Evolutionary conservation across 2,113 vertebrate species (phyloP), one percentile per base, ranked within the genome.

Genomic region (Silurus asotus): DNA sequence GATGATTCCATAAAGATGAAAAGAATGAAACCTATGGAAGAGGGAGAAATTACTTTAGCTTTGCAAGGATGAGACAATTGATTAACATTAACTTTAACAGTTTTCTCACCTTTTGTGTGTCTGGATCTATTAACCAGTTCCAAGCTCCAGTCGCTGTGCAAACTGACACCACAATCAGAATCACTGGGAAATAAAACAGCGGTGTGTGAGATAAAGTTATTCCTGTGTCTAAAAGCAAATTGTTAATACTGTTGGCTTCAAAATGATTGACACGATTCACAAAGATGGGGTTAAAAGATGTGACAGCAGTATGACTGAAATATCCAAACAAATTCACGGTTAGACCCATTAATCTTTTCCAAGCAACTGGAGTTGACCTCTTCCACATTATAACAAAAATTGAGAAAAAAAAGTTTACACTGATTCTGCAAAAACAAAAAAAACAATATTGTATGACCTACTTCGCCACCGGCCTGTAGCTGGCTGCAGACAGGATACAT

Each of bases 41-140:
- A 82, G 2, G 77, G 0, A 23, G 19, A 79, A 58, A 72, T 59
- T 8, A 76, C 45, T 6, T 51, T 10, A 79, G n/a, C 48, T 59
- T 28, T 59, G n/a, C 3, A 64, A 90, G 58, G 75, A 70, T 0
- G 79, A 67, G 23, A 58, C 4, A 0, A 55, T 19, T 1, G 17
- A 56, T 48, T 15, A 65, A 8, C 4, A 19, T 78, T 3, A 67
- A 9, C 4, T 15, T 61, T 13, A 23, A 28, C 20, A 61, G 15
- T 37, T 28, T 9, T 51, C 72, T 83, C 92, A 99, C 98, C 96
- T 99, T 99, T 90, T 99, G 98, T 87, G 98, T 99, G 91, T 99
- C 98, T 0, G 98, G 98, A 85, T 99, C 98, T 96, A 99, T 99
- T 90, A 99, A 93, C 98, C 98, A 99, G 93, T 99, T 99, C 98